Conservation (phyloP, 2,113 vertebrate species). For the Chaetodon trifascialis region DNA sequence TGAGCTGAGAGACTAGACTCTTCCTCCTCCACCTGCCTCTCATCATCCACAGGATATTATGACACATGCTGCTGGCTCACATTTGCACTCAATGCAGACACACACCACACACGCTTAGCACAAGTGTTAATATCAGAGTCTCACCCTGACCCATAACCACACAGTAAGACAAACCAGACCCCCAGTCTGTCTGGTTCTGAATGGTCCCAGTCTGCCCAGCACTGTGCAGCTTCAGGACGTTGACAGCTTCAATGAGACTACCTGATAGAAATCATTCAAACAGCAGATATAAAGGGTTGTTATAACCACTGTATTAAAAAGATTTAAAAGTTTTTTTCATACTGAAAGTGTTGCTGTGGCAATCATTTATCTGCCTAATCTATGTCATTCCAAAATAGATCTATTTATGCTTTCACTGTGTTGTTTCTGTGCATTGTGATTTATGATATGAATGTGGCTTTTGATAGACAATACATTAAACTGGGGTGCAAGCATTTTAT, state of each 20-base stretch:
- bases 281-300: too few species aligned
- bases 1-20: constrained; percentile 11
- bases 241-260: background rate
- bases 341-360: too few species aligned
- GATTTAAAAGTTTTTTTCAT: background rate
- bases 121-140: constrained; percentile 15
- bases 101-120: constrained; percentile 25
- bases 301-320: background rate
- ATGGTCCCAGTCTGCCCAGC: background rate
- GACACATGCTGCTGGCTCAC: constrained; percentile 51
- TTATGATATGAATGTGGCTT: too few species aligned
- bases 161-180: constrained; percentile 40
- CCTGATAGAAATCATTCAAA: background rate
- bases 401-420: too few species aligned
- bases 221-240: background rate
- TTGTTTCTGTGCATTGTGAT: too few species aligned
- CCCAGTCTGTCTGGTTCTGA: background rate
- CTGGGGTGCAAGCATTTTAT: too few species aligned
- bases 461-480: too few species aligned
- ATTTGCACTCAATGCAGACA: constrained; percentile 14
- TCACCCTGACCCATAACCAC: background rate
- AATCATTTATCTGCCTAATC: too few species aligned
- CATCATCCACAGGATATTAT: constrained; percentile 74
- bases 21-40: constrained; percentile 58
- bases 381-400: too few species aligned